A percentile compares a stretch with the other conserved stretches of the same genome.
Evolutionary conservation across 1,140 invertebrate genomes (phyloP).

Genomic region (Temnothorax curvispinosus): DNA sequence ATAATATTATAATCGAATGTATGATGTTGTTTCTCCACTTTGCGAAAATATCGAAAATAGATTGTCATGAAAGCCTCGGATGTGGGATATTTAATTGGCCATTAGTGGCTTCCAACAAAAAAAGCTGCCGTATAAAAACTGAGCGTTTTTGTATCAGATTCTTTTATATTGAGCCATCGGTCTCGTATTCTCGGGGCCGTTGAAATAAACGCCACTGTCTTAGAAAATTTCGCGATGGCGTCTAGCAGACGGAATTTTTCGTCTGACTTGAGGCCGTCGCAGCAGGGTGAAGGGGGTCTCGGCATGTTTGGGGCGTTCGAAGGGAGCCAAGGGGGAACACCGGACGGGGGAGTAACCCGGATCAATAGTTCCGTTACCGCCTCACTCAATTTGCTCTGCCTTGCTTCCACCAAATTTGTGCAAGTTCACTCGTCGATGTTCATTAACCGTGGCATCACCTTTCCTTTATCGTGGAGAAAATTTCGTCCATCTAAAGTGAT

Average conservation of each 20-base stretch:
- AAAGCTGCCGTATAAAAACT: neutral
- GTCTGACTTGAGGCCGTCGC: slow-evolving; percentile 49
- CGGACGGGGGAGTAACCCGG: slow-evolving; percentile 46
- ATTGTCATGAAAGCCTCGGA: neutral
- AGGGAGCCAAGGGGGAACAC: slow-evolving; percentile 14
- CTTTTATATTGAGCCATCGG: neutral
- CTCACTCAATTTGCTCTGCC: slow-evolving; percentile 74
- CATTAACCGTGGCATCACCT: slow-evolving; percentile 67
- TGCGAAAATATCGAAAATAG: neutral
- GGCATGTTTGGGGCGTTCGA: slow-evolving; percentile 28
- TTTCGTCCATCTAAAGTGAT: neutral
- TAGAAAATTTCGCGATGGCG: slow-evolving; percentile 38
- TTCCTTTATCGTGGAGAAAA: neutral
- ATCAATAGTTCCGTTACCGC: slow-evolving; percentile 76
- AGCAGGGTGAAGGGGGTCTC: neutral
- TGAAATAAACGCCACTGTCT: slow-evolving; percentile 19
- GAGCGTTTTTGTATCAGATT: neutral
- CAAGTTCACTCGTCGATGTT: slow-evolving; percentile 73
- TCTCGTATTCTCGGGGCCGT: neutral
- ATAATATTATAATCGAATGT: neutral
- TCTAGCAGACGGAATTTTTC: slow-evolving; percentile 66
- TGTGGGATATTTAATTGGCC: neutral
- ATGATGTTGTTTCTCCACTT: neutral
- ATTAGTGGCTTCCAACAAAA: neutral
- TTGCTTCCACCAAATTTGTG: slow-evolving; percentile 69